Evolutionary conservation across 2,113 vertebrate species (phyloP), one percentile per base, ranked within the genome.

Genomic region (pig (Sus scrofa)): DNA sequence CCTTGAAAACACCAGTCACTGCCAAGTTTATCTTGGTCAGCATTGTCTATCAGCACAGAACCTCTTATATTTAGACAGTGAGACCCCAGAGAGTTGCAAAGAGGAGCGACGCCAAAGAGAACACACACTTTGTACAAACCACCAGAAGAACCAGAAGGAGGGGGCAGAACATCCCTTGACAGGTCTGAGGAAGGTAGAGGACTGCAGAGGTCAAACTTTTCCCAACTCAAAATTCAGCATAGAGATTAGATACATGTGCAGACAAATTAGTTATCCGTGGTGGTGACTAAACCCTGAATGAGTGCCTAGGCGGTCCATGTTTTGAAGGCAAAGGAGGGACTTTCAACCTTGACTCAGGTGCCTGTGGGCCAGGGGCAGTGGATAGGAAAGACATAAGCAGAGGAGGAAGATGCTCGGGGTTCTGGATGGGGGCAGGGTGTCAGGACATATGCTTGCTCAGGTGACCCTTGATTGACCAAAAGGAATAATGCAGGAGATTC

Each of bases 51-150:
- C 22, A 79, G 63, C 74, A 74, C 32, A 84, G 30, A 60, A 60
- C 63, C 26, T 82, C 60, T 93, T 77, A 62, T 78, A 65, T 78
- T 90, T 93, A 86, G 82, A 81, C 10, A 39, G 30, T 9, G 20
- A 86, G 56, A 71, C n/a, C 50, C 70, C 39, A 34, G 58, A 50
- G 50, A 37, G 7, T 14, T 44, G 3, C 27, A 70, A 39, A 9
- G 3, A 74, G 39, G 30, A 87, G 74, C 88, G 68, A 71, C 27
- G 9, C 32, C 6, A 6, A 79, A 37, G 52, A 54, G 30, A 60
- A 65, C 2, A 4, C 2, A 10, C 81, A 11, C n/a, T 75, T 60
- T 58, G 34, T n/a, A 7, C 9, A 89, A 86, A 68, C 27, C 63
- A 65, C 52, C 24, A 44, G 18, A 77, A 3, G 32, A 88, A 24